A percentile compares a stretch with the other conserved stretches of the same genome.
phyloP scores from a whole-genome alignment of 2,113 vertebrate genomes.

The Xiphorhynchus elegans region DNA sequence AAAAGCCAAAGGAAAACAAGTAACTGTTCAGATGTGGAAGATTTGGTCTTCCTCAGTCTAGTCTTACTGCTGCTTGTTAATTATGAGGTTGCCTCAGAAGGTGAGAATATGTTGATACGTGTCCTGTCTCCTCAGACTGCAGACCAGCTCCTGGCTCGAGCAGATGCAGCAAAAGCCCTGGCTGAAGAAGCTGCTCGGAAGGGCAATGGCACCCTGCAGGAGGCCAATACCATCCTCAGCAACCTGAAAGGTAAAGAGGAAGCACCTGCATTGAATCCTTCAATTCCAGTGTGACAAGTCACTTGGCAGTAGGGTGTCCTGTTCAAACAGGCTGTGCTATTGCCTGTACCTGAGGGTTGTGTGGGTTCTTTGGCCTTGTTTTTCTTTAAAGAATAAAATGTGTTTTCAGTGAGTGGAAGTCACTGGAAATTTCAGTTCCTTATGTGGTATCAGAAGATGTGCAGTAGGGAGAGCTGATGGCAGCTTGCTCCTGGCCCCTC shows the following conservation, averaged over 20 bases:
- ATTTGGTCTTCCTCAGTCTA: background rate
- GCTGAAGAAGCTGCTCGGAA: conserved; percentile 93
- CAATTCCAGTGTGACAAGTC: background rate
- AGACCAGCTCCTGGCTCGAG: conserved; percentile 93
- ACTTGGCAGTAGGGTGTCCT: background rate
- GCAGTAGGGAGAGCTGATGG: background rate
- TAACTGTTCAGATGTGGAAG: background rate
- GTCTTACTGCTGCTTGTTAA: background rate
- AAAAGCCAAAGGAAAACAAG: background rate
- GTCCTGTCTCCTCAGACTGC: conserved; percentile 82
- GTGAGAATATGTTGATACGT: background rate
- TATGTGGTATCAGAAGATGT: background rate
- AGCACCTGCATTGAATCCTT: background rate
- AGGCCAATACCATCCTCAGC: conserved; percentile 90
- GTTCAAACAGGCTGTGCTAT: background rate
- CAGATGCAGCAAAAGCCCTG: conserved; percentile 92
- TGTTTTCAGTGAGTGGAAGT: background rate
- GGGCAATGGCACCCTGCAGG: conserved; percentile 86
- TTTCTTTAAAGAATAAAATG: background rate
- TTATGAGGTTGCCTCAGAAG: background rate
- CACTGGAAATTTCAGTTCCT: background rate
- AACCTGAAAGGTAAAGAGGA: conserved; percentile 86
- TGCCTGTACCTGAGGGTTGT: background rate
- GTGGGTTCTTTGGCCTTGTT: background rate
- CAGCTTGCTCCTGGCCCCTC: background rate